phyloP scores from a whole-genome alignment of 1,140 invertebrate genomes.

The Octopus sinensis region DNA sequence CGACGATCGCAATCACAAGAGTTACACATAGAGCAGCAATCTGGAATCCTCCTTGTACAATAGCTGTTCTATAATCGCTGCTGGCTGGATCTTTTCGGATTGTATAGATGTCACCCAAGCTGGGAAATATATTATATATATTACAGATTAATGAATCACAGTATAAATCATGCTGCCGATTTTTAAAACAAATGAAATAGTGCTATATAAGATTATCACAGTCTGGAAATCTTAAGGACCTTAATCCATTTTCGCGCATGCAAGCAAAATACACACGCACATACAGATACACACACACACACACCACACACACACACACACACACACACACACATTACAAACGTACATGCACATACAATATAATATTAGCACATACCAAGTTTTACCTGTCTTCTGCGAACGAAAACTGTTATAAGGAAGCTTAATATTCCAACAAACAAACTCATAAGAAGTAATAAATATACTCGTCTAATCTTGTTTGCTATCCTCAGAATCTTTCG shows the following conservation, averaged over 20 bases:
- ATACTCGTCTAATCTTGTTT: too few species aligned
- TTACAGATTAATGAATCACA: background rate
- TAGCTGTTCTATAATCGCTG: constrained; percentile 63
- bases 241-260: background rate
- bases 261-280: too few species aligned
- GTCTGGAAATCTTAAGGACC: background rate
- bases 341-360: too few species aligned
- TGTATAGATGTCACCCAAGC: constrained; percentile 62
- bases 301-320: too few species aligned
- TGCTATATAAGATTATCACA: background rate
- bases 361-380: too few species aligned
- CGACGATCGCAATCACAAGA: constrained; percentile 68
- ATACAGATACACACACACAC: too few species aligned
- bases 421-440: too few species aligned
- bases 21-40: constrained; percentile 72
- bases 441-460: too few species aligned
- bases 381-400: too few species aligned
- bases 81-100: constrained; percentile 38
- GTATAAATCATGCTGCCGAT: background rate
- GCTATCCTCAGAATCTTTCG: too few species aligned
- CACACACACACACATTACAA: too few species aligned
- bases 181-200: background rate
- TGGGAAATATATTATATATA: constrained; percentile 41
- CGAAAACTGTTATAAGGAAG: too few species aligned
- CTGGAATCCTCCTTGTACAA: constrained; percentile 76